Percentiles rank a stretch among this genome's conserved stretches.
Evolutionary conservation across 2,888 invertebrate genomes (phyloP).

Genomic region (Danaus chrysippus): DNA sequence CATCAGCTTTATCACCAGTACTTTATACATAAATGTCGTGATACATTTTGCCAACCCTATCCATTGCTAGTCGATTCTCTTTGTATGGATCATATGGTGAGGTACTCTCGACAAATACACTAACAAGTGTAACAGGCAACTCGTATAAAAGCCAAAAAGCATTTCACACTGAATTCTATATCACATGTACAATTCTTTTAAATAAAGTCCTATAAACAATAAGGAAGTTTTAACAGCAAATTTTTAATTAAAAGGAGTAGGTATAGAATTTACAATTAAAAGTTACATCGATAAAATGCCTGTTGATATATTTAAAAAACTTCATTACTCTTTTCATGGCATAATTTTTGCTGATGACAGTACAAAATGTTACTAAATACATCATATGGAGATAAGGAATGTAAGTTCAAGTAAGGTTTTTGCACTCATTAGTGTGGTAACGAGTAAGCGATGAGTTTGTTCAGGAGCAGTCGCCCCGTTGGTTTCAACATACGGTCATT

Average conservation of each 20-base stretch:
- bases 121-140: neutral
- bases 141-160: neutral
- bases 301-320: too few relatives aligned
- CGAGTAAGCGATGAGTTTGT: slow-evolving; percentile 27
- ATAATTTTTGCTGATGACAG: too few relatives aligned
- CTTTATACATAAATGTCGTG: neutral
- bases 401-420: slow-evolving; percentile 25
- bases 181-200: too few relatives aligned
- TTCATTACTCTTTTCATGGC: too few relatives aligned
- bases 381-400: neutral
- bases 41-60: neutral
- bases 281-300: too few relatives aligned
- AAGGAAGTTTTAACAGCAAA: too few relatives aligned
- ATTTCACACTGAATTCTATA: too few relatives aligned
- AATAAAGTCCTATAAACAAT: too few relatives aligned
- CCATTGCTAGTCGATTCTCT: neutral
- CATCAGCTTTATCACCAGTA: too few relatives aligned
- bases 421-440: slow-evolving; percentile 35
- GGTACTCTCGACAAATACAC: slow-evolving; percentile 1
- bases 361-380: neutral
- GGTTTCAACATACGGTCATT: slow-evolving; percentile 23
- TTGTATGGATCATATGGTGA: slow-evolving; percentile 4
- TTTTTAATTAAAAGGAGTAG: too few relatives aligned
- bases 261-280: too few relatives aligned
- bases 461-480: slow-evolving; percentile 27